Evolutionary conservation across 2,888 invertebrate species (phyloP).

Genomic region (Apomyelois bistriatella): DNA sequence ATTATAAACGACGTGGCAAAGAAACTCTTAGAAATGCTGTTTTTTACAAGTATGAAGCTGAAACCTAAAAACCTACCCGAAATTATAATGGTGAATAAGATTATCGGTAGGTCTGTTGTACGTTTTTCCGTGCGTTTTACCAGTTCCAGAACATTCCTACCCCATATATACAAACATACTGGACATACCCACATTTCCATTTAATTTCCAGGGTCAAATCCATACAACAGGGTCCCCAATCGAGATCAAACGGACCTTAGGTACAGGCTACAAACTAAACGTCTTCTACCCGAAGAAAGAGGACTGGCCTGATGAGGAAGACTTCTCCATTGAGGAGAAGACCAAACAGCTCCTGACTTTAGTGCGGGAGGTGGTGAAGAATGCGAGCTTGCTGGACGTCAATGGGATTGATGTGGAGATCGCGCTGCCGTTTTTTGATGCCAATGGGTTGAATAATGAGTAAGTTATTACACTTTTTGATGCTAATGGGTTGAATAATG

Average conservation of each 20-base stretch:
- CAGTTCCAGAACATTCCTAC: too few species aligned
- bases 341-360: slow-evolving; percentile 58
- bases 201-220: slow-evolving; percentile 65
- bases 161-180: too few species aligned
- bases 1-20: too few species aligned
- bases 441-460: slow-evolving; percentile 73
- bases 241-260: slow-evolving; percentile 76
- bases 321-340: slow-evolving; percentile 44
- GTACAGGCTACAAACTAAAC: slow-evolving; percentile 76
- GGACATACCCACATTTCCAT: too few species aligned
- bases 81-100: too few species aligned
- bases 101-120: too few species aligned
- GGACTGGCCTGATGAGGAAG: slow-evolving; percentile 21
- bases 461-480: slow-evolving; percentile 50
- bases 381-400: slow-evolving; percentile 62
- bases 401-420: slow-evolving; percentile 62
- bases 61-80: too few species aligned
- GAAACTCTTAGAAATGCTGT: too few species aligned
- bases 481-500: too few species aligned
- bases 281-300: slow-evolving; percentile 54
- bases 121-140: too few species aligned
- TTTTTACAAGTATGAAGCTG: too few species aligned
- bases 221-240: slow-evolving; percentile 79
- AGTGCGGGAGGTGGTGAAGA: slow-evolving; percentile 61
- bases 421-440: slow-evolving; percentile 72